Base-by-base conservation (phyloP, 1,140 invertebrate genomes). In the Drosophila lini region DNA sequence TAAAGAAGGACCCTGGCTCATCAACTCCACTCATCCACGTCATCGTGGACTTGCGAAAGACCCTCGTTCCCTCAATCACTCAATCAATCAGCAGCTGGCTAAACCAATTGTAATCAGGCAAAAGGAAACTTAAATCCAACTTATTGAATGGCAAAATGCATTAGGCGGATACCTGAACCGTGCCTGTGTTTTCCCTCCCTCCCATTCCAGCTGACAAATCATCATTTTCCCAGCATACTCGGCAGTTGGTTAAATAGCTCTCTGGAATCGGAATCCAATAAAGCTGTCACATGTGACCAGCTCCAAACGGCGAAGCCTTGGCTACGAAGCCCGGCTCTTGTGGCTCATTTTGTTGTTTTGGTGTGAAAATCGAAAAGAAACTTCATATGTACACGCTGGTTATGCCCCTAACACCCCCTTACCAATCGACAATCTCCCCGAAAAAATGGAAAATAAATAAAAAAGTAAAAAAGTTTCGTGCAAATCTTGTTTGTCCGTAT, bases 71-170 rank as follows among this genome's bases (percentile, higher is more conserved):
- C 58, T 68, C 81, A 88, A 88, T 78, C 79, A 73, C 80, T 86
- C 80, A 82, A 86, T 86, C 83, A 85, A 88, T 85, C 83, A 88
- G 80, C 82, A 88, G 82, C 80, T 88, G 83, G 84, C 80, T 77
- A 88, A 86, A 77, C 70, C 83, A 83, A 86, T 86, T 86, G 83
- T 76, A 76, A 68, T 67, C 61, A 60, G 58, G 32, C 53, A 44
- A 55, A 42, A 50, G 65, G 55, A 68, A 80, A 60, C 61, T 58
- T 65, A 65, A 58, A 25, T 56, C 40, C 58, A 67, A 78, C 71
- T 71, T 76, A 76, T 83, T 80, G 81, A 84, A 83, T 71, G 70
- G 64, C 64, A 67, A 76, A 76, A 73, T 83, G 83, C 82, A 85
- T 85, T 85, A 79, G 82, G 83, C 79, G 53, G 60, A 57, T 85